phyloP scores from a whole-genome alignment of 1,140 invertebrate genomes.

The Doryteuthis pealeii region DNA sequence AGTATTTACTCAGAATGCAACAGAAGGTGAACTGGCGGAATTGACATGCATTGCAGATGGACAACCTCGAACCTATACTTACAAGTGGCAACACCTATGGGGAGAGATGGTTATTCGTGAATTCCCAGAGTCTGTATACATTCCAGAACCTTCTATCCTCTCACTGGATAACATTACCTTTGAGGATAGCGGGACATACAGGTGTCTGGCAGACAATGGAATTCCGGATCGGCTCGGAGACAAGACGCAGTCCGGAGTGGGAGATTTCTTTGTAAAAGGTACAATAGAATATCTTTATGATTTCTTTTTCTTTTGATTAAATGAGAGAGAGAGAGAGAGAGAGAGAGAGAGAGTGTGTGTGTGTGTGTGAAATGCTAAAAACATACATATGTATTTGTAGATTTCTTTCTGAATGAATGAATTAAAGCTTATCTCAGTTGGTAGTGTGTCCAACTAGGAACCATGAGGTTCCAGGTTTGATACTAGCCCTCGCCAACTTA shows the following conservation, averaged over 20 bases:
- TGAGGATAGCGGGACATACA: conserved; percentile 2
- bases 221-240: background rate
- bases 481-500: no score
- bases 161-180: background rate
- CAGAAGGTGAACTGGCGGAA: background rate
- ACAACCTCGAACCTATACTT: background rate
- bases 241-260: background rate
- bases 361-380: no score
- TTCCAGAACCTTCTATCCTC: background rate
- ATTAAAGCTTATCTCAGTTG: no score
- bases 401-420: no score
- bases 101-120: background rate
- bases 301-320: background rate
- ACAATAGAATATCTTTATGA: background rate
- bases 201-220: conserved; percentile 1
- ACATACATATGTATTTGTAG: no score
- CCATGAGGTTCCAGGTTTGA: no score
- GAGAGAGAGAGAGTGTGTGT: no score
- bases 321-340: no score
- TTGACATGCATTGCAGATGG: conserved; percentile 8
- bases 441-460: no score
- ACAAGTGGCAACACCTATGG: conserved; percentile 7
- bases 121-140: background rate
- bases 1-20: background rate
- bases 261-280: conserved; percentile 2